Conservation (phyloP, 2,797 vertebrate genomes). For the Enteromius treurensis region DNA sequence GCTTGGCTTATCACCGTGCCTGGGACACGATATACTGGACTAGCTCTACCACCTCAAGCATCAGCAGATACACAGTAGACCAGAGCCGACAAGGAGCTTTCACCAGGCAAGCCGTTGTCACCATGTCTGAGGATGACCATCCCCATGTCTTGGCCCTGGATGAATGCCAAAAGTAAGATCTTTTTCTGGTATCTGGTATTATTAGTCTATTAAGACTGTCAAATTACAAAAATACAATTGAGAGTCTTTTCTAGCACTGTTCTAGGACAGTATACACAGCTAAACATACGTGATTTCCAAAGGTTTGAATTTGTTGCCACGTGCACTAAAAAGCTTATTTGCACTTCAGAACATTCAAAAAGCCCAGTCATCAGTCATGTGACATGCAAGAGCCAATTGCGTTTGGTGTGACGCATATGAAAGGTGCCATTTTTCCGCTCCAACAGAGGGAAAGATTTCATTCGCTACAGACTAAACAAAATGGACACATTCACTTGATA, state of each 20-base stretch:
- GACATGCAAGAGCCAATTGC: background rate
- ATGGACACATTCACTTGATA: background rate
- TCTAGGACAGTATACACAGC: background rate
- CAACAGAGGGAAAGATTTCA: background rate
- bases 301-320: background rate
- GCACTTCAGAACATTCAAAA: slow-evolving; percentile 2
- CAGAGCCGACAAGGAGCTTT: slow-evolving; percentile 83
- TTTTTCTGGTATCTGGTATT: slow-evolving; percentile 13
- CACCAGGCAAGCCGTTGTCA: slow-evolving; percentile 86
- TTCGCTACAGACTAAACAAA: slow-evolving; percentile 1
- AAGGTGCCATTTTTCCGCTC: background rate
- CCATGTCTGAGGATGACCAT: slow-evolving; percentile 95
- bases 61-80: slow-evolving; percentile 91
- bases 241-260: background rate
- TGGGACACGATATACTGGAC: slow-evolving; percentile 98
- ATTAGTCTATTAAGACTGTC: background rate
- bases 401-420: background rate
- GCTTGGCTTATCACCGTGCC: slow-evolving; percentile 91
- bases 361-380: background rate
- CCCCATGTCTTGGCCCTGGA: slow-evolving; percentile 92
- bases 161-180: slow-evolving; percentile 93
- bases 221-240: slow-evolving; percentile 5
- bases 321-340: background rate
- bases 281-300: background rate
- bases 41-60: slow-evolving; percentile 94